A percentile compares a stretch with the other conserved stretches of the same genome.
Evolutionary conservation across 2,888 invertebrate species (phyloP).

Genomic region (Flabesymbios commensalis): DNA sequence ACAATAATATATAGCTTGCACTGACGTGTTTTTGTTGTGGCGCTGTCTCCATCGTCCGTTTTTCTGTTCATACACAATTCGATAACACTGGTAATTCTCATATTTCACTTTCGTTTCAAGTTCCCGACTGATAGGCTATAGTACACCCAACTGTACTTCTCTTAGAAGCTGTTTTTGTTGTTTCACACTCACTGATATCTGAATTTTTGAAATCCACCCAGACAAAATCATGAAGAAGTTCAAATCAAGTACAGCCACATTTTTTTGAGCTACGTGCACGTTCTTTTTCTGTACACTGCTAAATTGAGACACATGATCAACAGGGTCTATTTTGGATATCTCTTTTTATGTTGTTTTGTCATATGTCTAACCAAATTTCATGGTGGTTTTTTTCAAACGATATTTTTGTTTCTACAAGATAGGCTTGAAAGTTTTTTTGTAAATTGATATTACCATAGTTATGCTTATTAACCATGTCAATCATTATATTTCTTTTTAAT

Average conservation of each 20-base stretch:
- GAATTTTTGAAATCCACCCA: not conserved
- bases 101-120: not conserved
- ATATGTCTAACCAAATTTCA: not conserved
- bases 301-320: too few relatives aligned
- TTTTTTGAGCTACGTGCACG: not conserved
- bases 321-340: not conserved
- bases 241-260: too few relatives aligned
- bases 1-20: not conserved
- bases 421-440: not conserved
- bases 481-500: constrained; percentile 22
- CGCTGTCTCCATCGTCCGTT: too few relatives aligned
- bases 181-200: not conserved
- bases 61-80: too few relatives aligned
- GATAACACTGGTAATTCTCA: too few relatives aligned
- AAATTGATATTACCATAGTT: too few relatives aligned
- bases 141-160: not conserved
- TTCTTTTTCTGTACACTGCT: too few relatives aligned
- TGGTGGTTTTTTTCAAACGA: not conserved
- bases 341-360: not conserved
- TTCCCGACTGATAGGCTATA: not conserved
- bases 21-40: too few relatives aligned
- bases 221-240: too few relatives aligned
- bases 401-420: not conserved
- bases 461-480: too few relatives aligned
- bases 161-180: not conserved